phyloP scores from a whole-genome alignment of 2,888 invertebrate genomes.

The Perdita meconis region DNA sequence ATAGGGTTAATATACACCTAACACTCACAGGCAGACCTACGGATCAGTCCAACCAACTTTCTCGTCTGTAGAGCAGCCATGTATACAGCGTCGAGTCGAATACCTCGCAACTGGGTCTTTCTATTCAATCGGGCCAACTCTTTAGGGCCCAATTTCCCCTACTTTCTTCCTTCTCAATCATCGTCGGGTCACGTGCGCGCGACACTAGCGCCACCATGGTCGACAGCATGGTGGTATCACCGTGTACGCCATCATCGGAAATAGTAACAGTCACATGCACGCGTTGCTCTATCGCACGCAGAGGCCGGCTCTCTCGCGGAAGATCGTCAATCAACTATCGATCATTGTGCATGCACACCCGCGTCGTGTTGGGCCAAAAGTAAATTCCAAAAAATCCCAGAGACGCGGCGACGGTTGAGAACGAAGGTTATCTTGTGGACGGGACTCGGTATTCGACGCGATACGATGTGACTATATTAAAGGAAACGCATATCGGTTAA shows the following conservation, averaged over 20 bases:
- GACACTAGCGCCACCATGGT: constrained; percentile 21
- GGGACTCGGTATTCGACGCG: constrained; percentile 64
- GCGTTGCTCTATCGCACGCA: constrained; percentile 40
- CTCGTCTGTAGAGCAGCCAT: constrained; percentile 67
- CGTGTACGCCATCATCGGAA: constrained; percentile 29
- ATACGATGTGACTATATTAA: constrained; percentile 46
- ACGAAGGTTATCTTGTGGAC: constrained; percentile 4
- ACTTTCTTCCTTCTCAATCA: constrained; percentile 57
- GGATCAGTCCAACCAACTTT: constrained; percentile 78
- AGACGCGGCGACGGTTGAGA: constrained; percentile 46
- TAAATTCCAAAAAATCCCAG: background rate
- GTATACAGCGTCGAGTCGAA: constrained; percentile 70
- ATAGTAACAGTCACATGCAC: constrained; percentile 51
- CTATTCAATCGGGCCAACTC: too few species aligned
- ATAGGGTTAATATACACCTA: constrained; percentile 79
- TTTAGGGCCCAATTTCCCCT: too few species aligned
- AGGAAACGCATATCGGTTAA: constrained; percentile 50
- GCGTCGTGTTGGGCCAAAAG: constrained; percentile 27
- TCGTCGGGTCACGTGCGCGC: constrained; percentile 18
- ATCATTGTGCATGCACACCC: constrained; percentile 54
- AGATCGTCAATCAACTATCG: constrained; percentile 42
- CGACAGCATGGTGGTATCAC: constrained; percentile 25
- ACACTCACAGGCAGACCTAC: constrained; percentile 83
- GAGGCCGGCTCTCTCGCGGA: constrained; percentile 3
- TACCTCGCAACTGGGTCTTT: too few species aligned